Evolutionary conservation across 37 sponge, comb jelly and placozoan genomes (phyloP).

Genomic region (Bolinopsis microptera): DNA sequence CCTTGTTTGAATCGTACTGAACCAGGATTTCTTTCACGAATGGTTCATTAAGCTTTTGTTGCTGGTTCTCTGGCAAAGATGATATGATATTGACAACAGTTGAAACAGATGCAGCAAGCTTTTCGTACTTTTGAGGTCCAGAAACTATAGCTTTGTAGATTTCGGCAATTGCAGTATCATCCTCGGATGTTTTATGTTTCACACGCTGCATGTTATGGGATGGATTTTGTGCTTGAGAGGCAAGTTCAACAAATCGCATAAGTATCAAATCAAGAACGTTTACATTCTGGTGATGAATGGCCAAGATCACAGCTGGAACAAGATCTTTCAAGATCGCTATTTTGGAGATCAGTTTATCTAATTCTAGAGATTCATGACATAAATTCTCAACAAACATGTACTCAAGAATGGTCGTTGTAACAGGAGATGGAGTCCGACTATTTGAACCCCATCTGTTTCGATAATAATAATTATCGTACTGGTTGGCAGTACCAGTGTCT

Average conservation of each 20-base stretch:
- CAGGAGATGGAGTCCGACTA: no score
- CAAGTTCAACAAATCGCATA: not conserved
- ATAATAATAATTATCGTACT: no score
- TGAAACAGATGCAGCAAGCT: not conserved
- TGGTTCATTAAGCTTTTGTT: not conserved
- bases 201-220: no score
- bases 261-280: not conserved
- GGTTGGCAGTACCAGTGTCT: no score
- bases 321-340: not conserved
- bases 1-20: not conserved
- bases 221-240: no score
- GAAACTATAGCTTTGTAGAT: no score
- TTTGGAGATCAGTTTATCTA: not conserved
- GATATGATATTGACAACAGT: not conserved
- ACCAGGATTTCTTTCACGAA: not conserved
- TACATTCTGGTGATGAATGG: not conserved
- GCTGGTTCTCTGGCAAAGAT: not conserved
- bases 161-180: no score
- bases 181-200: no score
- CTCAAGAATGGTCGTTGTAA: not conserved
- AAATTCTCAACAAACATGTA: not conserved
- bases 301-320: not conserved
- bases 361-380: not conserved
- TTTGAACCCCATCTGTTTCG: no score
- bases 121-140: not conserved